phyloP scores from a whole-genome alignment of 2,113 vertebrate genomes.

The Gymnocephalus cernua region DNA sequence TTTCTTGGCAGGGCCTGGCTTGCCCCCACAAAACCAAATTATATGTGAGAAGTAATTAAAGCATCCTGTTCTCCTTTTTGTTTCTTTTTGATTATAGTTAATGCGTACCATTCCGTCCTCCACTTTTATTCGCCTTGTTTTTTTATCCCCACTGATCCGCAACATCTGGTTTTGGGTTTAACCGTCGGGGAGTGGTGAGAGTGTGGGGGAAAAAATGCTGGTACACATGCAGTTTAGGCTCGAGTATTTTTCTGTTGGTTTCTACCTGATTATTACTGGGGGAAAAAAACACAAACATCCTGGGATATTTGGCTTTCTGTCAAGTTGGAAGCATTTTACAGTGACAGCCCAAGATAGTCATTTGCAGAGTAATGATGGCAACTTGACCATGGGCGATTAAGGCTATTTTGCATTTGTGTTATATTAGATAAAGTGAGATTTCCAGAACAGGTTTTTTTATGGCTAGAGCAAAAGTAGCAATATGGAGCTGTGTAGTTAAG shows the following conservation, averaged over 20 bases:
- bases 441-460: conserved; percentile 4
- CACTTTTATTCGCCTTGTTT: conserved; percentile 79
- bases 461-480: conserved; percentile 13
- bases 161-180: conserved; percentile 84
- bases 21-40: conserved; percentile 81
- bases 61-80: conserved; percentile 77
- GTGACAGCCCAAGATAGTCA: conserved; percentile 29
- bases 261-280: conserved; percentile 72
- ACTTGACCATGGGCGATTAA: conserved; percentile 5
- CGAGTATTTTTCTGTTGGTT: conserved; percentile 59
- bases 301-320: conserved; percentile 47
- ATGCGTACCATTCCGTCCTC: conserved; percentile 79
- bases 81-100: conserved; percentile 85
- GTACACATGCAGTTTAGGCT: conserved; percentile 68
- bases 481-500: conserved; percentile 44
- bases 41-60: conserved; percentile 83
- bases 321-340: conserved; percentile 46
- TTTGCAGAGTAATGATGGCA: conserved; percentile 32
- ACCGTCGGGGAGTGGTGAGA: conserved; percentile 68
- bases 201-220: conserved; percentile 59
- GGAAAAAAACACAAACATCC: conserved; percentile 67
- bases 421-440: conserved; percentile 15
- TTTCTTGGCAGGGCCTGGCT: conserved; percentile 74
- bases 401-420: conserved; percentile 20
- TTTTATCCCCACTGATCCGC: conserved; percentile 77